Base-by-base conservation (phyloP, 2,888 invertebrate species). In the Cephus pygmeus region DNA sequence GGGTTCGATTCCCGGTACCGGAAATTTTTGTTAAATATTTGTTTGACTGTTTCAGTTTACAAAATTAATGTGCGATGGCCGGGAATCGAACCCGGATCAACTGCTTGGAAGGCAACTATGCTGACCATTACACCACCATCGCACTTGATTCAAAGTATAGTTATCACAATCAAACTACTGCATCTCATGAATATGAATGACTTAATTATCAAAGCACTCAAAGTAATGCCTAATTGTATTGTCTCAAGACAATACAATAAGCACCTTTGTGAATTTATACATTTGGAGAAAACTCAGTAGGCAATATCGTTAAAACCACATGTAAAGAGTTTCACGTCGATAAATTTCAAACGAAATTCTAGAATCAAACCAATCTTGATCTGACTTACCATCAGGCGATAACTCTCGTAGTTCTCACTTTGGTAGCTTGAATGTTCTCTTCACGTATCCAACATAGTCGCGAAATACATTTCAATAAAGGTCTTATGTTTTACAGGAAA, bases 51-150 rank as follows among this genome's bases (percentile, higher is more conserved):
- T 56, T 56, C 23, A 56, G 56, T 56, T 56, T 56, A 2, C 0
- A 80, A 80, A 85, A 88, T 84, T 80, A 81, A 78, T 77, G 85
- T 89, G 89, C 89, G 88, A 88, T 87, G 87, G 91, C 91, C 91
- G 90, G 90, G 90, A 91, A 90, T 91, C 90, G 91, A 91, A 91
- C 90, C 91, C 91, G 91, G 90, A 91, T 91, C 91, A 91, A 90
- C 90, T 91, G 90, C 91, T 91, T 91, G 90, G 91, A 90, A 90
- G 91, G 89, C 90, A 90, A 91, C 90, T 91, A 91, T 91, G 91
- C 91, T 91, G 85, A 91, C 91, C 91, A 90, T 91, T 91, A 91
- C 90, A 91, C 91, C 91, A 91, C 90, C 91, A 90, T 90, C 91
- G 91, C 91, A 89, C 88, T 69, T 69, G 30, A 71, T 11, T 33